Percentiles rank a stretch among this genome's conserved stretches.
These are phyloP conservation scores for Melierax canorus DNA, from an alignment of 2,113 vertebrate genomes.

Conservation along the genomic window DNA sequence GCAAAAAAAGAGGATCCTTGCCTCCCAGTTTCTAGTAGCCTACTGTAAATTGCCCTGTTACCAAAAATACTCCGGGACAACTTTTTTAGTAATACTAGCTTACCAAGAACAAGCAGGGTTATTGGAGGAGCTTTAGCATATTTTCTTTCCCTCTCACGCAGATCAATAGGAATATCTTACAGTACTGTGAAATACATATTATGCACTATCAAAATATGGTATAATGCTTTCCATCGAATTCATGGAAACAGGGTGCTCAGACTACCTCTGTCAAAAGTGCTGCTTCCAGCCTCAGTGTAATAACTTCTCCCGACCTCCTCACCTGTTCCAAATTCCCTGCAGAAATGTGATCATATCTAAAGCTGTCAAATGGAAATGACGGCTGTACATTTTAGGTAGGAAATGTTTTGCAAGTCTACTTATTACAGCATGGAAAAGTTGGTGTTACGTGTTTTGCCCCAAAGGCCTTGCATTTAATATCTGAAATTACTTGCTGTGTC, in stretches of 20 bases:
- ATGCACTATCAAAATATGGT: rapidly evolving
- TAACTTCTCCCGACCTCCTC: not conserved
- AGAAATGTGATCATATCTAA: not conserved
- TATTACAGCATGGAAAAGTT: not conserved
- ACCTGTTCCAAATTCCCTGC: not conserved
- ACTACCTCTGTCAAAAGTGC: not conserved
- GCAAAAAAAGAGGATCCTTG: not conserved
- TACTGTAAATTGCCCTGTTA: not conserved
- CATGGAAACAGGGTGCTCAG: not conserved
- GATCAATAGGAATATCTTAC: not conserved
- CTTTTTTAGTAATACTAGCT: not conserved
- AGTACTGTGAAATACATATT: not conserved
- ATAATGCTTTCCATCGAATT: not conserved
- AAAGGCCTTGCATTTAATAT: not conserved
- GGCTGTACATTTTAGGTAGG: not conserved
- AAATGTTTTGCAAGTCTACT: not conserved
- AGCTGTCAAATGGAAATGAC: not conserved
- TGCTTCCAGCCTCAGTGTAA: not conserved
- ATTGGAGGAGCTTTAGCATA: not conserved
- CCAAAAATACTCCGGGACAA: not conserved
- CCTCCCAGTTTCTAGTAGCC: not conserved
- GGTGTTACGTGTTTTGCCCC: not conserved
- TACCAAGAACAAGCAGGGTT: not conserved
- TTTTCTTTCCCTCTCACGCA: not conserved
- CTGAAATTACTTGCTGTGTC: not conserved